These are phyloP conservation scores for Dendrocincla tyrannina DNA, from an alignment of 2,797 vertebrate genomes.

Conservation along the genomic window DNA sequence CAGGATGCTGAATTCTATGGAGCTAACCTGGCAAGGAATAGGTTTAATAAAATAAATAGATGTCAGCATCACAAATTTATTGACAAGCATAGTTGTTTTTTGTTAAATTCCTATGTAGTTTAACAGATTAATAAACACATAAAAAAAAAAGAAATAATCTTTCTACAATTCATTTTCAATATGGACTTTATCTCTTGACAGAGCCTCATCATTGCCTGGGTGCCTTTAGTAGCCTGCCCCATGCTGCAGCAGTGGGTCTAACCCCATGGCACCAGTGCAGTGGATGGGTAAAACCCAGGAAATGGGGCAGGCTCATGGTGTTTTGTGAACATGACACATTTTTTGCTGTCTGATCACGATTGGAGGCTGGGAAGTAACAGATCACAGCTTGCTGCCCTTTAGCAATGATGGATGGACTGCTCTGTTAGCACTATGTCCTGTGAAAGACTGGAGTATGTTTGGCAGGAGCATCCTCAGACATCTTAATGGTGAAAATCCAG, in stretches of 20 bases:
- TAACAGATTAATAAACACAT: neutral
- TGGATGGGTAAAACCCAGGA: neutral
- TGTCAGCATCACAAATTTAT: neutral
- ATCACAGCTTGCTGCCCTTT: neutral
- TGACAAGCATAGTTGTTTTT: neutral
- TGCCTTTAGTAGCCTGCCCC: neutral
- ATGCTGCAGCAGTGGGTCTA: neutral
- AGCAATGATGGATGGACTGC: neutral
- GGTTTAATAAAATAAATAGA: slow-evolving; percentile 21
- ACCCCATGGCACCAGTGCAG: neutral
- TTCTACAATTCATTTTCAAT: neutral
- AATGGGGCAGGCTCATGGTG: fast-evolving
- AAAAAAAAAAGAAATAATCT: neutral
- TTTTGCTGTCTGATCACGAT: neutral
- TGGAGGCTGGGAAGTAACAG: slow-evolving; percentile 1
- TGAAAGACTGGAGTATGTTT: slow-evolving; percentile 7
- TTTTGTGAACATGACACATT: neutral
- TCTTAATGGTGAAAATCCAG: slow-evolving; percentile 32
- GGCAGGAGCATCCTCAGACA: neutral
- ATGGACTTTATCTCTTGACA: neutral
- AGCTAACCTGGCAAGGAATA: slow-evolving; percentile 22
- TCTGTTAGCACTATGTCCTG: neutral
- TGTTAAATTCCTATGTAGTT: neutral
- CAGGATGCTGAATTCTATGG: slow-evolving; percentile 22
- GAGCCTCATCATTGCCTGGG: neutral